Percentiles rank a stretch among this genome's conserved stretches.
Evolutionary conservation across 2,888 invertebrate genomes (phyloP).

Genomic region (Rhagophthalmus giganteus): DNA sequence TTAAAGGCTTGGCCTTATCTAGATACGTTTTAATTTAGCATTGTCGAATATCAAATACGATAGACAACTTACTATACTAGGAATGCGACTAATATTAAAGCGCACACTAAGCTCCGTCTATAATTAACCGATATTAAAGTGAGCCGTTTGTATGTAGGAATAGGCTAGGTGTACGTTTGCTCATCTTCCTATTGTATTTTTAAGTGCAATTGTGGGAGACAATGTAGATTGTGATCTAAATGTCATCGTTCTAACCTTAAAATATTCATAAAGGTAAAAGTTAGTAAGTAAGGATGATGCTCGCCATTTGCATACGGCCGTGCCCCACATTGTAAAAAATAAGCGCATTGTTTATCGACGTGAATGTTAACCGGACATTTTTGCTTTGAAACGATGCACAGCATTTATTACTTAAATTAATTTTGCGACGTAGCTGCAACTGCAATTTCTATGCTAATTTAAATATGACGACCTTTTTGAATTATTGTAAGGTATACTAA

Average conservation of each 20-base stretch:
- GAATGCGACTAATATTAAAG: constrained; percentile 9
- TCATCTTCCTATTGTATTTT: constrained; percentile 26
- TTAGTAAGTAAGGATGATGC: constrained; percentile 30
- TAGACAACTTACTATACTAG: background rate
- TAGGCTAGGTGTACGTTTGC: constrained; percentile 18
- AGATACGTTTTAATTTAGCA: constrained; percentile 18
- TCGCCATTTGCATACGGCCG: constrained; percentile 33
- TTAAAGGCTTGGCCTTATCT: constrained; percentile 10
- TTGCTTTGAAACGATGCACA: background rate
- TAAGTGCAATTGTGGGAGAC: constrained; percentile 19
- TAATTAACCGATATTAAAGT: constrained; percentile 14
- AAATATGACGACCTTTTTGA: background rate
- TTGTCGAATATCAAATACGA: constrained; percentile 7
- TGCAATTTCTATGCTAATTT: background rate
- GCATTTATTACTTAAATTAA: background rate
- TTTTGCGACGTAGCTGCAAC: background rate
- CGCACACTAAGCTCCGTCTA: constrained; percentile 11
- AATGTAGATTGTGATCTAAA: constrained; percentile 32
- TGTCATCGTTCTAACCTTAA: constrained; percentile 39
- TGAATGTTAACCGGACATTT: no score
- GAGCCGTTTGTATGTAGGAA: constrained; percentile 11
- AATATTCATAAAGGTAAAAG: constrained; percentile 43
- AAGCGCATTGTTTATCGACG: constrained; percentile 13
- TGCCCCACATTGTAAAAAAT: constrained; percentile 32
- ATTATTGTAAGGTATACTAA: background rate